Conservation (phyloP, 1,140 invertebrate species). For the Platyura marginata region DNA sequence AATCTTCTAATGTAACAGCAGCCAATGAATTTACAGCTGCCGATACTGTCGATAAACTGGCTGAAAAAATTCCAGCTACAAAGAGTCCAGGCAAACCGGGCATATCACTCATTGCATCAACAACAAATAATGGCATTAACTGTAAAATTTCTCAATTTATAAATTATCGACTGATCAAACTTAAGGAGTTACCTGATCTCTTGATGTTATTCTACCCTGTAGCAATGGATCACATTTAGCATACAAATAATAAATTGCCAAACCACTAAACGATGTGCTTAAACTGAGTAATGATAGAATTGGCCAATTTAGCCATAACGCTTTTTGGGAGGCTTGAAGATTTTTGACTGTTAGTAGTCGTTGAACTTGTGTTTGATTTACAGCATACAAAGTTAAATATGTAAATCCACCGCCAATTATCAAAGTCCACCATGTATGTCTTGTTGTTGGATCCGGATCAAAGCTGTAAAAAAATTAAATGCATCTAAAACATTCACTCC, state of each 20-base stretch:
- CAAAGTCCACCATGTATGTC: constrained; percentile 58
- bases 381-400: constrained; percentile 56
- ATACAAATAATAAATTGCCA: constrained; percentile 62
- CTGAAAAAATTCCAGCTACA: constrained; percentile 66
- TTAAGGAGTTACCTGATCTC: constrained; percentile 25
- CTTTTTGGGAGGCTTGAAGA: constrained; percentile 38
- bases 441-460: constrained; percentile 43
- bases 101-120: constrained; percentile 45
- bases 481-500: background rate
- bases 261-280: constrained; percentile 52
- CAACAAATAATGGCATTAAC: constrained; percentile 59
- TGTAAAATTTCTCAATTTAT: constrained; percentile 8
- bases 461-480: constrained; percentile 26
- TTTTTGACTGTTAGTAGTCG: constrained; percentile 57
- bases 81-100: constrained; percentile 64
- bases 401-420: constrained; percentile 52
- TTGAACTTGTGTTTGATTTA: constrained; percentile 77
- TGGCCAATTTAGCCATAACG: constrained; percentile 50
- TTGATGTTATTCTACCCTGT: constrained; percentile 28
- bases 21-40: constrained; percentile 66
- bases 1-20: constrained; percentile 70
- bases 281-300: constrained; percentile 47
- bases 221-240: constrained; percentile 51
- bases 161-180: background rate
- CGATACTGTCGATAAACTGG: constrained; percentile 67